These are phyloP conservation scores for Lacerta viridis DNA, from an alignment of 2,797 vertebrate species.

Conservation along the genomic window DNA sequence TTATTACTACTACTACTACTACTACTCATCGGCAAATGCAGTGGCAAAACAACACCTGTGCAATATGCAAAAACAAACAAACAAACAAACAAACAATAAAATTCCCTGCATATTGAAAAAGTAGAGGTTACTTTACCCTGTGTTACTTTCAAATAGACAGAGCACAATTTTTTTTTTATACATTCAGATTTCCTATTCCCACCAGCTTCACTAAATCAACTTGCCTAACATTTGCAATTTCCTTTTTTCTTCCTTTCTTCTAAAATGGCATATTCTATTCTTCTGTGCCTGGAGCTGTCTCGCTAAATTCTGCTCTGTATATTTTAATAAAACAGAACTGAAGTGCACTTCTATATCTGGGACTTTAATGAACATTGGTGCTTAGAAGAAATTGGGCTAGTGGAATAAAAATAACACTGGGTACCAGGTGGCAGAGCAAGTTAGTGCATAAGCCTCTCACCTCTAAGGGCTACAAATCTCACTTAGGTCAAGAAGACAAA, in stretches of 20 bases:
- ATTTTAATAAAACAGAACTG: constrained; percentile 53
- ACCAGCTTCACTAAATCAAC: constrained; percentile 29
- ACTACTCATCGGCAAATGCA: constrained; percentile 28
- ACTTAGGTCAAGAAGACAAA: constrained; percentile 53
- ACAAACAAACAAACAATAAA: neutral
- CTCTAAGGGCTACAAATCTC: constrained; percentile 57
- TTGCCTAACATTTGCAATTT: constrained; percentile 54
- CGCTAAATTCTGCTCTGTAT: constrained; percentile 73
- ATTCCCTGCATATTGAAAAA: constrained; percentile 55
- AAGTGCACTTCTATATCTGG: constrained; percentile 52
- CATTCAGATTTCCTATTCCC: constrained; percentile 53
- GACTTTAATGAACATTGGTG: constrained; percentile 44
- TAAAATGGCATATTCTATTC: constrained; percentile 52
- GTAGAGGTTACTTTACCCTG: constrained; percentile 34
- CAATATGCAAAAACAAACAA: constrained; percentile 19
- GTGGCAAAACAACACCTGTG: constrained; percentile 50
- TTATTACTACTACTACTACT: too few relatives aligned
- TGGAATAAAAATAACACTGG: constrained; percentile 57
- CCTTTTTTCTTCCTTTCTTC: constrained; percentile 11
- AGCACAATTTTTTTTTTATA: constrained; percentile 18
- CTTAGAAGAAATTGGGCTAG: constrained; percentile 55
- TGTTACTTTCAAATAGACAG: constrained; percentile 55
- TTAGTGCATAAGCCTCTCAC: constrained; percentile 42
- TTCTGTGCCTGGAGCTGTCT: constrained; percentile 52
- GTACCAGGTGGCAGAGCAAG: constrained; percentile 54